Evolutionary conservation across 2,888 invertebrate genomes (phyloP).

Genomic region (Aethes cnicana): DNA sequence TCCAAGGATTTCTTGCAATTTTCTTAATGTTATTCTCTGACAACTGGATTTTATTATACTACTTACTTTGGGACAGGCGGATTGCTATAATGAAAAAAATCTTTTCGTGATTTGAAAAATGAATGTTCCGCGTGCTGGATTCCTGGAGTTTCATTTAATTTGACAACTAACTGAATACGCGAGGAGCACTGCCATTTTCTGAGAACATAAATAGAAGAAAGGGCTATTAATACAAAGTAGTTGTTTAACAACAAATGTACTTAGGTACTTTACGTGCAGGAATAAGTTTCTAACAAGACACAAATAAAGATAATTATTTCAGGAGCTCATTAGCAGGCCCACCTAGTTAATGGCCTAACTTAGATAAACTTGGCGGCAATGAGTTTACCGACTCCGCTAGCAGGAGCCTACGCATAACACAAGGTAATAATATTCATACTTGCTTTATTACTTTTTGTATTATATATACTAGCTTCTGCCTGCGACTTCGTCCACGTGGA

Average conservation of each 20-base stretch:
- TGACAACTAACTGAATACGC: constrained; percentile 23
- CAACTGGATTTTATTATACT: constrained; percentile 63
- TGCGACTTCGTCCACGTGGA: too few species aligned
- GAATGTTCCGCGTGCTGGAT: constrained; percentile 6
- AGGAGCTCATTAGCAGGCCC: constrained; percentile 47
- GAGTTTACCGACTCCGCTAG: constrained; percentile 36
- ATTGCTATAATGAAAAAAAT: constrained; percentile 28
- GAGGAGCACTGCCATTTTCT: constrained; percentile 12
- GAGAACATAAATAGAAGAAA: constrained; percentile 6
- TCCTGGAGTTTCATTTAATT: constrained; percentile 19
- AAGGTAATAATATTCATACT: constrained; percentile 26
- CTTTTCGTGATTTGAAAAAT: constrained; percentile 28
- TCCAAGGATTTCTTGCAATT: constrained; percentile 63
- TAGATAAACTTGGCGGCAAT: constrained; percentile 43
- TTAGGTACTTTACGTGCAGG: constrained; percentile 21
- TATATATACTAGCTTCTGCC: too few species aligned
- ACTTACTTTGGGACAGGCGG: constrained; percentile 31
- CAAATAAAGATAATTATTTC: constrained; percentile 48
- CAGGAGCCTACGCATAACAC: constrained; percentile 34
- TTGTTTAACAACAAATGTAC: constrained; percentile 23
- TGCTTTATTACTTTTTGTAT: constrained; percentile 24
- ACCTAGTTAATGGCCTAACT: constrained; percentile 52
- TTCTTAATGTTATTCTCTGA: constrained; percentile 67
- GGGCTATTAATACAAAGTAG: constrained; percentile 27
- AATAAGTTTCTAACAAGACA: constrained; percentile 32